Evolutionary conservation across 2,888 invertebrate species (phyloP).

Genomic region (Prosopocoilus inquinatus): DNA sequence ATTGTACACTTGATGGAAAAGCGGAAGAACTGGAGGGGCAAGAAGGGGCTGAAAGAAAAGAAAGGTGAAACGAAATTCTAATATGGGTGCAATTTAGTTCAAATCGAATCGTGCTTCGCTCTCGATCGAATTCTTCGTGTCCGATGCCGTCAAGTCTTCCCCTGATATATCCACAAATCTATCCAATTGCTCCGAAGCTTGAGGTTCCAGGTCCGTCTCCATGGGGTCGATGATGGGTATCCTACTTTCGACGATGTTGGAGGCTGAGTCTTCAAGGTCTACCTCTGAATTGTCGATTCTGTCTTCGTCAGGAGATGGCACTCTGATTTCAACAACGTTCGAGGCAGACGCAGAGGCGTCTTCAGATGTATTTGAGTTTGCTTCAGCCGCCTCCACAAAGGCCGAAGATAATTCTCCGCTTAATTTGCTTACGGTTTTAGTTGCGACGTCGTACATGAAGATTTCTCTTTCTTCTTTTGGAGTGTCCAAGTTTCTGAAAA

Average conservation of each 20-base stretch:
- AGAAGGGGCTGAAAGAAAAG: too few species aligned
- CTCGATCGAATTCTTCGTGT: conserved; percentile 17
- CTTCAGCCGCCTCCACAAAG: conserved; percentile 84
- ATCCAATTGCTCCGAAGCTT: conserved; percentile 38
- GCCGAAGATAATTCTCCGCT: conserved; percentile 80
- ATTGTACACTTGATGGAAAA: too few species aligned
- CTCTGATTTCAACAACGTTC: conserved; percentile 39
- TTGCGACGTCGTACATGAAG: conserved; percentile 80
- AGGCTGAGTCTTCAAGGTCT: conserved; percentile 34
- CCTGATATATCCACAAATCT: conserved; percentile 38
- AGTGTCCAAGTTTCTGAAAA: conserved; percentile 18
- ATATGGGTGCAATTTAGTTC: background rate
- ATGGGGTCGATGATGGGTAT: conserved; percentile 37
- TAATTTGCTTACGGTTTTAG: conserved; percentile 72
- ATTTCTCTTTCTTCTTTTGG: conserved; percentile 66
- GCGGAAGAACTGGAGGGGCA: too few species aligned
- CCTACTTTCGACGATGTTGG: conserved; percentile 36
- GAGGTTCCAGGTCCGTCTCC: conserved; percentile 32
- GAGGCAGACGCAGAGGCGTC: conserved; percentile 32
- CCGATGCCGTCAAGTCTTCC: conserved; percentile 33
- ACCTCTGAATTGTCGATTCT: conserved; percentile 13
- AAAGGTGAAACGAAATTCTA: too few species aligned
- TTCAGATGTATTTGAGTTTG: conserved; percentile 59
- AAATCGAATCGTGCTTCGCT: conserved; percentile 5
- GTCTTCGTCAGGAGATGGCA: conserved; percentile 31